Percentiles rank a stretch among this genome's conserved stretches.
Evolutionary conservation across 2,113 vertebrate genomes (phyloP).

Genomic region (Sturnira hondurensis): DNA sequence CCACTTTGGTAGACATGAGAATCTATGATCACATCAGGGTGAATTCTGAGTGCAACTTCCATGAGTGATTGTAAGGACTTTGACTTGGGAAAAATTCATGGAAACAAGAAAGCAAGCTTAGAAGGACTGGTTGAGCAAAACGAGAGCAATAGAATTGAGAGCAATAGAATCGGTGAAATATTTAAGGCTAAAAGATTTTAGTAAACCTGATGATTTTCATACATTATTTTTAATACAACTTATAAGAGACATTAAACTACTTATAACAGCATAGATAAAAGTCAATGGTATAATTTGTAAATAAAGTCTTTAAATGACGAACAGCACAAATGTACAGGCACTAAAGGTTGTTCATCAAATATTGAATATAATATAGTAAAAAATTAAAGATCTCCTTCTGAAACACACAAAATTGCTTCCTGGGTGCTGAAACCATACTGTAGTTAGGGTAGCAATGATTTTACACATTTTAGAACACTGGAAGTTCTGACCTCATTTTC

Average conservation of each 20-base stretch:
- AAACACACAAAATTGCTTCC: background rate
- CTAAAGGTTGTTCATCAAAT: background rate
- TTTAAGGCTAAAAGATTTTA: background rate
- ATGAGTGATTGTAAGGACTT: background rate
- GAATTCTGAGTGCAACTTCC: background rate
- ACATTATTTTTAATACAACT: background rate
- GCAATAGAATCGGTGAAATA: background rate
- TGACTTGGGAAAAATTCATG: background rate
- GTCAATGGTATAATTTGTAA: background rate
- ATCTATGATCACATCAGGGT: background rate
- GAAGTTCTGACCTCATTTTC: background rate
- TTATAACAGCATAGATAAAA: background rate
- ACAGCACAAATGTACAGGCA: background rate
- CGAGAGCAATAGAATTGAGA: background rate
- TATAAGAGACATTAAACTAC: background rate
- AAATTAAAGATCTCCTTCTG: background rate
- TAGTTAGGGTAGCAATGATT: background rate
- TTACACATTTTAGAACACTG: background rate
- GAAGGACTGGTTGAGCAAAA: background rate
- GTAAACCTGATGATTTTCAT: background rate
- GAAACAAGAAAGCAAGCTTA: background rate
- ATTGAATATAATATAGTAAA: background rate
- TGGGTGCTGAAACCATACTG: background rate
- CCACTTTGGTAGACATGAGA: background rate
- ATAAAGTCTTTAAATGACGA: background rate